Evolutionary conservation across 2,797 vertebrate species (phyloP).

Genomic region (Pagetopsis macropterus): DNA sequence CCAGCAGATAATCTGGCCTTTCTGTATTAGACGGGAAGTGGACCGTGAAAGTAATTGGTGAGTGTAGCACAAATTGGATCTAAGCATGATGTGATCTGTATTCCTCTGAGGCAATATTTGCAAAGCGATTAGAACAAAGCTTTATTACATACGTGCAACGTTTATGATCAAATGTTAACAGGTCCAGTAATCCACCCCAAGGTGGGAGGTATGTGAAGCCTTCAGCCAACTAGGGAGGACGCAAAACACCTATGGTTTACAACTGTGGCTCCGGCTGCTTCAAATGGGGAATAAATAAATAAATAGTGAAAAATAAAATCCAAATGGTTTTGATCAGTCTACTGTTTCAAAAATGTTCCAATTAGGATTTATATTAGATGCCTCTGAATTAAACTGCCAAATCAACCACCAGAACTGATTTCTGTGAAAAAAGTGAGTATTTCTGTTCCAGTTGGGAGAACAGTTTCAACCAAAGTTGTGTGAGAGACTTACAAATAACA

Average conservation of each 20-base stretch:
- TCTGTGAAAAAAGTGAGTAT: constrained; percentile 38
- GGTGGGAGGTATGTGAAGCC: constrained; percentile 31
- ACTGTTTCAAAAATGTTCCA: constrained; percentile 58
- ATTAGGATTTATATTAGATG: constrained; percentile 62
- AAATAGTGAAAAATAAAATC: constrained; percentile 37
- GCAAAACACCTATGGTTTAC: constrained; percentile 12
- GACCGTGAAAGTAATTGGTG: constrained; percentile 87
- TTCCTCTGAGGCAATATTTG: constrained; percentile 81
- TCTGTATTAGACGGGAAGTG: constrained; percentile 81
- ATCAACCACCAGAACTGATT: constrained; percentile 55
- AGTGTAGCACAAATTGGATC: constrained; percentile 86
- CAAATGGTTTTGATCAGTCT: constrained; percentile 62
- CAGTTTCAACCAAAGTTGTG: constrained; percentile 42
- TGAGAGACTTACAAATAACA: constrained; percentile 63
- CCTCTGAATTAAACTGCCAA: constrained; percentile 57
- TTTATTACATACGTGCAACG: constrained; percentile 61
- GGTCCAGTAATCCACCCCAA: constrained; percentile 63
- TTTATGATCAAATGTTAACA: constrained; percentile 70
- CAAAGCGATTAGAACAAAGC: constrained; percentile 79
- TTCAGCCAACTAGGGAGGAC: constrained; percentile 12
- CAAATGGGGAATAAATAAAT: constrained; percentile 47
- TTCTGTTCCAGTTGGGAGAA: constrained; percentile 37
- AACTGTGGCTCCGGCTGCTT: constrained; percentile 36
- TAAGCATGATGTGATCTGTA: constrained; percentile 79
- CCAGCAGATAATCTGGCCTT: constrained; percentile 83